phyloP scores from a whole-genome alignment of 2,888 invertebrate genomes.

The Agrochola lota region DNA sequence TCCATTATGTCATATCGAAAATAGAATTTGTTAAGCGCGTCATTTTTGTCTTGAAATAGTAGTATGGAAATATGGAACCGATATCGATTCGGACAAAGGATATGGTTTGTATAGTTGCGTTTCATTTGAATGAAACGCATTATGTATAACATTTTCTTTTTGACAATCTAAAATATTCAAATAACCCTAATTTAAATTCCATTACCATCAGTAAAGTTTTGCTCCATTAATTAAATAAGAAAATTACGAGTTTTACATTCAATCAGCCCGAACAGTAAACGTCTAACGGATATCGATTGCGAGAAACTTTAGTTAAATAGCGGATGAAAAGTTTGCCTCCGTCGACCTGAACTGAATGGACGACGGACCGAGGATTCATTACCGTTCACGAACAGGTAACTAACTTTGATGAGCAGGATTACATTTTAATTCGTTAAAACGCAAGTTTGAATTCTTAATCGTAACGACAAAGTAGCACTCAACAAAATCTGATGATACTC shows the following conservation, averaged over 20 bases:
- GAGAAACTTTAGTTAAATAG: conserved; percentile 72
- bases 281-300: conserved; percentile 70
- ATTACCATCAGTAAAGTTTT: not conserved
- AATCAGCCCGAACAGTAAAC: conserved; percentile 67
- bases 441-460: conserved; percentile 38
- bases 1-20: conserved; percentile 68
- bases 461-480: conserved; percentile 33
- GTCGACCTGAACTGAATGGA: conserved; percentile 64
- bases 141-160: not conserved
- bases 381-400: conserved; percentile 67
- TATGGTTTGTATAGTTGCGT: conserved; percentile 19
- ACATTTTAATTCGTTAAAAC: conserved; percentile 50
- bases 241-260: conserved; percentile 40
- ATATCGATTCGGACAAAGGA: conserved; percentile 39
- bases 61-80: conserved; percentile 19
- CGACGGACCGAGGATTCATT: conserved; percentile 68
- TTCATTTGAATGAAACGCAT: not conserved
- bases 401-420: conserved; percentile 60
- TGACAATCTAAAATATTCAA: not conserved
- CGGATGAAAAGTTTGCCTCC: conserved; percentile 73
- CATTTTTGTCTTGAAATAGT: conserved; percentile 37
- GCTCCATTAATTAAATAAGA: conserved; percentile 5
- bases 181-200: not conserved
- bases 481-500: conserved; percentile 67
- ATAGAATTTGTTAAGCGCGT: conserved; percentile 56